phyloP scores from a whole-genome alignment of 2,888 invertebrate genomes.

The Spodoptera littoralis region DNA sequence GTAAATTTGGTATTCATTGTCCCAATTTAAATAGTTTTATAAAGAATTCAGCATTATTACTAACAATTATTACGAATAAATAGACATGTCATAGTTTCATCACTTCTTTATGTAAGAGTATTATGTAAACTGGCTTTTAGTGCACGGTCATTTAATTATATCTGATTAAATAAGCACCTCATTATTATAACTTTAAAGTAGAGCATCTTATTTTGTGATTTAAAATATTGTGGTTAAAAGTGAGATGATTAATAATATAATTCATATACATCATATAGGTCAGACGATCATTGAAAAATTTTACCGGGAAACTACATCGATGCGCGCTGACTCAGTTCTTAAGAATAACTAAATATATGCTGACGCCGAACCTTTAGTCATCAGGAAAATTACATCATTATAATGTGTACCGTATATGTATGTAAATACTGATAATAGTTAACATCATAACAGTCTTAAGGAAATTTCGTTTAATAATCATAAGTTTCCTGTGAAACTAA shows the following conservation, averaged over 20 bases:
- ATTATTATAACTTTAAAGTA: slow-evolving; percentile 23
- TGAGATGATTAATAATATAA: slow-evolving; percentile 23
- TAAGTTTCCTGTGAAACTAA: slow-evolving; percentile 44
- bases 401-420: slow-evolving; percentile 46
- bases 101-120: slow-evolving; percentile 79
- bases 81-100: slow-evolving; percentile 76
- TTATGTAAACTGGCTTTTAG: slow-evolving; percentile 77
- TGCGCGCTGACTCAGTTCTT: slow-evolving; percentile 70
- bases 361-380: slow-evolving; percentile 51
- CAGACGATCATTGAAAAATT: slow-evolving; percentile 52
- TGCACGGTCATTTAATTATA: slow-evolving; percentile 70
- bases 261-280: slow-evolving; percentile 49
- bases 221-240: slow-evolving; percentile 8
- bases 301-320: slow-evolving; percentile 65
- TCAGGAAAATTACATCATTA: slow-evolving; percentile 48
- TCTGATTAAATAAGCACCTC: slow-evolving; percentile 40
- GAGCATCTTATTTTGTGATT: slow-evolving; percentile 25
- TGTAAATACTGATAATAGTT: slow-evolving; percentile 54
- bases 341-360: slow-evolving; percentile 62
- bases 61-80: slow-evolving; percentile 69
- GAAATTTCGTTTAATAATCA: slow-evolving; percentile 32
- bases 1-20: slow-evolving; percentile 1
- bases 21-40: background rate
- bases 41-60: slow-evolving; percentile 2
- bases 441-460: slow-evolving; percentile 38